Conservation (phyloP, 2,113 vertebrate species). For the Aythya baeri region DNA sequence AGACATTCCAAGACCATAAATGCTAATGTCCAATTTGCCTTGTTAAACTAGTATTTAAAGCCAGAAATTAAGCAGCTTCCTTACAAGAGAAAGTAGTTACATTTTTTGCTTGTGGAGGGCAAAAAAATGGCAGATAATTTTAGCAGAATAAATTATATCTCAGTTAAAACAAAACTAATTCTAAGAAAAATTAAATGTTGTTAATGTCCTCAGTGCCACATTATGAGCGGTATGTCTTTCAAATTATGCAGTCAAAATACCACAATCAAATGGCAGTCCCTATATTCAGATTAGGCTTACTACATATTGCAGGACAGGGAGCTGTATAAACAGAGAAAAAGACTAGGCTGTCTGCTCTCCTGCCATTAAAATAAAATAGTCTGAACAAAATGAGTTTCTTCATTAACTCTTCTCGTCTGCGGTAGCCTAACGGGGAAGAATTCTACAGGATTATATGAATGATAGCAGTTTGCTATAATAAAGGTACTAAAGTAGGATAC, state of each 20-base stretch:
- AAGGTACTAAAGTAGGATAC: not conserved
- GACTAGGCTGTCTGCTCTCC: not conserved
- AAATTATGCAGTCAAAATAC: not conserved
- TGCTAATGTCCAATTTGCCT: not conserved
- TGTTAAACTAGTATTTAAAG: not conserved
- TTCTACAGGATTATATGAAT: not conserved
- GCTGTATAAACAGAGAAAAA: not conserved
- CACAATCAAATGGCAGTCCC: not conserved
- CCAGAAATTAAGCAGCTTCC: not conserved
- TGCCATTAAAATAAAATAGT: not conserved
- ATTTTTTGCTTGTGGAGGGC: not conserved
- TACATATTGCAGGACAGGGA: not conserved
- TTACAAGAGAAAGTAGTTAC: not conserved
- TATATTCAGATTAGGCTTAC: not conserved
- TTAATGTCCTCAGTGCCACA: constrained; percentile 10
- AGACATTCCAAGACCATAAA: not conserved
- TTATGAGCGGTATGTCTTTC: constrained; percentile 6
- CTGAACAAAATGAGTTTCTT: not conserved
- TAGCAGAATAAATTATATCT: constrained; percentile 20
- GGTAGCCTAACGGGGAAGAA: not conserved
- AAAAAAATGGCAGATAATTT: constrained; percentile 15
- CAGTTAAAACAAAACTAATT: constrained; percentile 39
- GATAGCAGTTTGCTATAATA: not conserved
- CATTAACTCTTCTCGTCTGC: not conserved
- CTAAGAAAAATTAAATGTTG: constrained; percentile 34